Evolutionary conservation across 2,113 vertebrate genomes (phyloP).

Genomic region (Chloebia gouldiae): DNA sequence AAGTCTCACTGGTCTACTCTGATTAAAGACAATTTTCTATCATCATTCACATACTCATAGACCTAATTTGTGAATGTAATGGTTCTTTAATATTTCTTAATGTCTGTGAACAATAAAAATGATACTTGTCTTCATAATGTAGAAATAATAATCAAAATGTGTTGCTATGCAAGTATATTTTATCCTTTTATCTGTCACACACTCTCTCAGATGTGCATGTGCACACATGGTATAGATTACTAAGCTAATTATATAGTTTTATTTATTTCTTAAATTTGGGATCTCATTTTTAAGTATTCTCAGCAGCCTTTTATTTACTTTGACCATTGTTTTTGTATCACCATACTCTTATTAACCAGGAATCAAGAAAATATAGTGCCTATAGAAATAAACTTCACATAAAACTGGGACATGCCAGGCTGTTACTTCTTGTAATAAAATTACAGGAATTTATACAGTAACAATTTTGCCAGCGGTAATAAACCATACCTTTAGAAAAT

Average conservation of each 20-base stretch:
- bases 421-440: background rate
- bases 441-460: background rate
- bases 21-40: background rate
- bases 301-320: background rate
- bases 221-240: background rate
- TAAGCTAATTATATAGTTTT: background rate
- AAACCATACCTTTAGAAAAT: background rate
- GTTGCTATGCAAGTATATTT: background rate
- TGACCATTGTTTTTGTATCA: background rate
- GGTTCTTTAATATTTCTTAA: background rate
- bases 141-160: background rate
- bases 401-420: background rate
- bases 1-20: background rate
- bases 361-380: background rate
- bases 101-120: background rate
- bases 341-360: background rate
- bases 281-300: background rate
- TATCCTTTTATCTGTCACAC: background rate
- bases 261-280: background rate
- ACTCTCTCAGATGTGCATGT: background rate
- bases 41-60: background rate
- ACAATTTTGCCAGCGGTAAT: background rate
- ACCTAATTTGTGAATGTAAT: background rate
- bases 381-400: background rate
- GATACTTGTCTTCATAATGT: background rate